phyloP scores from a whole-genome alignment of 2,113 vertebrate species.

The Candoia aspera region DNA sequence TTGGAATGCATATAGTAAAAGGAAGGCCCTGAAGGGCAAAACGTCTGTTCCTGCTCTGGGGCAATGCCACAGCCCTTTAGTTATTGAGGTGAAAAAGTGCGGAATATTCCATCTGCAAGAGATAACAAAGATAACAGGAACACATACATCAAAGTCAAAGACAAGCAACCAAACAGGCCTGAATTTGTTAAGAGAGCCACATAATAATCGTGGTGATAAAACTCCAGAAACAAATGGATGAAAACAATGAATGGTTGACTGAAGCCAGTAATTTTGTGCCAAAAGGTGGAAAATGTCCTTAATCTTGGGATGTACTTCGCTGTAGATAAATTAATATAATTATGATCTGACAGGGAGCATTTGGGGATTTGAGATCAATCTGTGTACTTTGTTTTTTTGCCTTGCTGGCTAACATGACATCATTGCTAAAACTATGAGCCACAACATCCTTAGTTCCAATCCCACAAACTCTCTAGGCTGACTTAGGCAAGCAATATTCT shows the following conservation, averaged over 20 bases:
- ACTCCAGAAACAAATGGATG: conserved; percentile 18
- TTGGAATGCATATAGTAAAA: conserved; percentile 7
- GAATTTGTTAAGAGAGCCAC: conserved; percentile 47
- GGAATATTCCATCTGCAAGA: conserved; percentile 64
- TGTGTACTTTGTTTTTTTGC: neutral
- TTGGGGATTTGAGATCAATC: neutral
- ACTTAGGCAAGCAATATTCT: too few species aligned
- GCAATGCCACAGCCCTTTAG: conserved; percentile 61
- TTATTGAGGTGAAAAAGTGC: conserved; percentile 67
- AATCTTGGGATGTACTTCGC: neutral
- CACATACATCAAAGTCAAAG: conserved; percentile 66
- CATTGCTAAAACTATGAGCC: neutral
- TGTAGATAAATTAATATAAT: conserved; percentile 17
- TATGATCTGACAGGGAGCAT: neutral
- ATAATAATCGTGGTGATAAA: conserved; percentile 27
- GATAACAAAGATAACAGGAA: conserved; percentile 64
- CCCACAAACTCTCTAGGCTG: neutral
- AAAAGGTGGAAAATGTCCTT: too few species aligned
- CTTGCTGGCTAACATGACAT: neutral
- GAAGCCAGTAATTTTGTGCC: conserved; percentile 30
- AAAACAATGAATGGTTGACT: conserved; percentile 19
- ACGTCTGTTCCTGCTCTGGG: conserved; percentile 40
- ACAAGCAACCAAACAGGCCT: conserved; percentile 42
- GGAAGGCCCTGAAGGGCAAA: conserved; percentile 29
- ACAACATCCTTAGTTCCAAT: neutral